These are phyloP conservation scores for Tinea semifulvella DNA, from an alignment of 2,888 invertebrate genomes.

Conservation along the genomic window DNA sequence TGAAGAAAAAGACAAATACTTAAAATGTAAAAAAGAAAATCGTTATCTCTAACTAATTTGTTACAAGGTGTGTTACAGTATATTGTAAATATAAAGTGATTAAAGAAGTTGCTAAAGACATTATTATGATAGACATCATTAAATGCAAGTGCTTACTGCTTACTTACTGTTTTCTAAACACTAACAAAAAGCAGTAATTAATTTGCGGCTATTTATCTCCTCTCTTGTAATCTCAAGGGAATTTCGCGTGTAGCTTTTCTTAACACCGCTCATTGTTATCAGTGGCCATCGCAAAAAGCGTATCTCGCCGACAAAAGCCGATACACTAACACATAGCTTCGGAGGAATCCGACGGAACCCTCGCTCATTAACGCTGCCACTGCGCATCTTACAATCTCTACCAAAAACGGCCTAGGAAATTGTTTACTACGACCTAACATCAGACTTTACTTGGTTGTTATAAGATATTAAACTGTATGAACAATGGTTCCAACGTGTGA, in stretches of 20 bases:
- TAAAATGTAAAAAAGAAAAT: too few species aligned
- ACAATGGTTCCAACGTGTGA: neutral
- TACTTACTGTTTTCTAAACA: neutral
- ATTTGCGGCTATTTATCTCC: constrained; percentile 28
- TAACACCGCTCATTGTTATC: constrained; percentile 58
- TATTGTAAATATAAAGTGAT: too few species aligned
- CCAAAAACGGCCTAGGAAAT: constrained; percentile 6
- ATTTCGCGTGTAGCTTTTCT: constrained; percentile 43
- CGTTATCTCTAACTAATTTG: too few species aligned
- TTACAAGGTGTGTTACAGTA: too few species aligned
- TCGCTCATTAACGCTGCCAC: constrained; percentile 61
- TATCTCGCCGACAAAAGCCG: constrained; percentile 60
- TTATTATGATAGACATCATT: too few species aligned
- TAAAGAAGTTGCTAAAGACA: too few species aligned
- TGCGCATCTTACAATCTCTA: constrained; percentile 28
- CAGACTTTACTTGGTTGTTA: neutral
- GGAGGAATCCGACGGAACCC: constrained; percentile 50
- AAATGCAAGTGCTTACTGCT: too few species aligned
- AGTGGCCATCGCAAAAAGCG: constrained; percentile 59
- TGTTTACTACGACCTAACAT: neutral
- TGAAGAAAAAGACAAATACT: too few species aligned
- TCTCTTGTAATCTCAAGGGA: constrained; percentile 39
- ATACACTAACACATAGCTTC: constrained; percentile 53
- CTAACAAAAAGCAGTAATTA: constrained; percentile 8
- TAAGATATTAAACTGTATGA: neutral